phyloP scores from a whole-genome alignment of 2,888 invertebrate species.

The Chironomus tentans region DNA sequence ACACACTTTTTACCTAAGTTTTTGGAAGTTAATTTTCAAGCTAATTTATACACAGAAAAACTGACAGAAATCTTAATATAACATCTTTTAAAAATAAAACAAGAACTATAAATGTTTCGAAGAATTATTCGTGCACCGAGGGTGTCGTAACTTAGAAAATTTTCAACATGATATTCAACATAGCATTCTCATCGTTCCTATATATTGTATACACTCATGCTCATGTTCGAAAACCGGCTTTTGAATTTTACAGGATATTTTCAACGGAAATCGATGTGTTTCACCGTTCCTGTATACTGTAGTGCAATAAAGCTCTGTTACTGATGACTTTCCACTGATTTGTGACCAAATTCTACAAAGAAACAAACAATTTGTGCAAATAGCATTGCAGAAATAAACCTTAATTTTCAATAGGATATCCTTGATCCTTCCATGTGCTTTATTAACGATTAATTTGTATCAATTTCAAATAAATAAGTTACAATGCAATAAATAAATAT shows the following conservation, averaged over 20 bases:
- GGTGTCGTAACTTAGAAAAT: not conserved
- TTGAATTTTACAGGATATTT: not conserved
- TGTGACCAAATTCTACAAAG: too few relatives aligned
- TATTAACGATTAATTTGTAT: not conserved
- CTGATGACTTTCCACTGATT: too few relatives aligned
- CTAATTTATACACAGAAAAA: not conserved
- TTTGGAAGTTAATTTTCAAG: not conserved
- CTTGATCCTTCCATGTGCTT: not conserved
- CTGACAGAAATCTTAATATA: not conserved
- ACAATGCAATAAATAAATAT: not conserved
- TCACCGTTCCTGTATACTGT: too few relatives aligned
- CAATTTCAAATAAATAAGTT: constrained; percentile 3
- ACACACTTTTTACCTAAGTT: not conserved
- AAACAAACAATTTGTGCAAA: not conserved
- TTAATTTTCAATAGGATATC: not conserved
- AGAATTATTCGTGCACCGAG: not conserved
- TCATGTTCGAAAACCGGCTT: not conserved
- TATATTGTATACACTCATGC: not conserved
- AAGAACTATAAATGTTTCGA: not conserved
- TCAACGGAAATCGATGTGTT: too few relatives aligned
- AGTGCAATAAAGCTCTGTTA: too few relatives aligned
- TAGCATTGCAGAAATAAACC: not conserved
- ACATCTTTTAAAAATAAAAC: not conserved
- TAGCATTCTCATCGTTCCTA: not conserved
- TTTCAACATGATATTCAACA: too few relatives aligned